These are phyloP conservation scores for Exephanes ischioxanthus DNA, from an alignment of 2,888 invertebrate genomes.

Conservation along the genomic window DNA sequence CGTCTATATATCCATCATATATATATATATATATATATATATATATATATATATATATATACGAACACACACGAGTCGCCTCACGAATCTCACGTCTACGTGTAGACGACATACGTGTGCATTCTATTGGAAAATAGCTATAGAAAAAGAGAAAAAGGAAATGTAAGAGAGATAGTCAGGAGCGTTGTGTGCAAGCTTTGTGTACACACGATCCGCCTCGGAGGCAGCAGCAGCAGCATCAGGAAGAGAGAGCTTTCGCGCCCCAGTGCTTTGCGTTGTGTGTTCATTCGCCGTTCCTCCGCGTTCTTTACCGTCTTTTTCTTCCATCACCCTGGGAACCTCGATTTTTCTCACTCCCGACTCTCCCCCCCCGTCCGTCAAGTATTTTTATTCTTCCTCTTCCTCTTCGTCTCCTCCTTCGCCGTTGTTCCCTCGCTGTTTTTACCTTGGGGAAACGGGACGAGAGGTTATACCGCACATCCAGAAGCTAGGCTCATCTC, in stretches of 20 bases:
- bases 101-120: constrained; percentile 48
- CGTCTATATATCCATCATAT: neutral
- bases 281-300: constrained; percentile 47
- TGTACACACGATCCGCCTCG: constrained; percentile 44
- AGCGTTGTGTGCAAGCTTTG: constrained; percentile 38
- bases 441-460: constrained; percentile 33
- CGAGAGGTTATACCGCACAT: neutral
- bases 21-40: neutral
- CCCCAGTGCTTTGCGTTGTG: constrained; percentile 43
- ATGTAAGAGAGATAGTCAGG: constrained; percentile 25
- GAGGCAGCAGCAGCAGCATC: constrained; percentile 22
- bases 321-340: constrained; percentile 10
- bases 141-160: constrained; percentile 38
- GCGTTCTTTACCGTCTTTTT: constrained; percentile 15
- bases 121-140: constrained; percentile 54
- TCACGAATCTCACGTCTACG: constrained; percentile 32
- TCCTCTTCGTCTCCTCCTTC: neutral
- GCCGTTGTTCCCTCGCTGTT: neutral
- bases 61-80: neutral
- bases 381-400: neutral
- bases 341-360: constrained; percentile 10
- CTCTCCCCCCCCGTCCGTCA: neutral
- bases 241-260: constrained; percentile 44
- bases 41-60: neutral
- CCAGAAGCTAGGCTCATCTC: constrained; percentile 63